A percentile compares a stretch with the other conserved stretches of the same genome.
Conservation (phyloP, 2,113 vertebrate genomes). For the Podilymbus podiceps region DNA sequence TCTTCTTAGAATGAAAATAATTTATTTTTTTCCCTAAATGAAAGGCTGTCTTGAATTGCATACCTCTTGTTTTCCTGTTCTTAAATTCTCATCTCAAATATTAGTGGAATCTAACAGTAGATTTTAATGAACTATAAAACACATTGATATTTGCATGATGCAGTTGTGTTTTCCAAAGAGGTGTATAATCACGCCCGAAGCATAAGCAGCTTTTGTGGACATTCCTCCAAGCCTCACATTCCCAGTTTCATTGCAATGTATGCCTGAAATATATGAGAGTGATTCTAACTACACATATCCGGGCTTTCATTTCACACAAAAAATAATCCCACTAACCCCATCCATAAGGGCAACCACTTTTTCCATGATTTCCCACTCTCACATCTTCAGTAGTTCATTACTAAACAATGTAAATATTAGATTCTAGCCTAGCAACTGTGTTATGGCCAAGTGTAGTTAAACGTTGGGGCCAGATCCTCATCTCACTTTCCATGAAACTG, state of each 20-base stretch:
- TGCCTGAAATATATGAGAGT: not conserved
- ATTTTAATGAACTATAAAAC: not conserved
- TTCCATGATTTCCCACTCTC: not conserved
- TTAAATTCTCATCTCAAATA: not conserved
- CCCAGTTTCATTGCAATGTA: not conserved
- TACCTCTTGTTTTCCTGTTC: not conserved
- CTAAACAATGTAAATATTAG: not conserved
- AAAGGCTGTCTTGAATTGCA: not conserved
- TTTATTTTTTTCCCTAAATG: not conserved
- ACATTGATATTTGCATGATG: not conserved
- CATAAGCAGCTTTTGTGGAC: not conserved
- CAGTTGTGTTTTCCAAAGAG: not conserved
- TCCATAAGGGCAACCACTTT: not conserved
- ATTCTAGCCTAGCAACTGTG: not conserved
- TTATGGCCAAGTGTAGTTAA: constrained; percentile 29
- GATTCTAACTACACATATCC: not conserved
- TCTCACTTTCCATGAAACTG: constrained; percentile 42
- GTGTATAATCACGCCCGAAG: not conserved
- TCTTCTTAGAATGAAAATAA: constrained; percentile 43
- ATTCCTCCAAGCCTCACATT: not conserved
- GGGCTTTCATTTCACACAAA: not conserved
- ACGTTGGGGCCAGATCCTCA: not conserved
- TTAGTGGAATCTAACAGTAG: not conserved
- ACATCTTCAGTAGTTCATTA: not conserved
- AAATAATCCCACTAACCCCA: not conserved